Evolutionary conservation across 2,113 vertebrate species (phyloP).

Genomic region (Oxyura jamaicensis): DNA sequence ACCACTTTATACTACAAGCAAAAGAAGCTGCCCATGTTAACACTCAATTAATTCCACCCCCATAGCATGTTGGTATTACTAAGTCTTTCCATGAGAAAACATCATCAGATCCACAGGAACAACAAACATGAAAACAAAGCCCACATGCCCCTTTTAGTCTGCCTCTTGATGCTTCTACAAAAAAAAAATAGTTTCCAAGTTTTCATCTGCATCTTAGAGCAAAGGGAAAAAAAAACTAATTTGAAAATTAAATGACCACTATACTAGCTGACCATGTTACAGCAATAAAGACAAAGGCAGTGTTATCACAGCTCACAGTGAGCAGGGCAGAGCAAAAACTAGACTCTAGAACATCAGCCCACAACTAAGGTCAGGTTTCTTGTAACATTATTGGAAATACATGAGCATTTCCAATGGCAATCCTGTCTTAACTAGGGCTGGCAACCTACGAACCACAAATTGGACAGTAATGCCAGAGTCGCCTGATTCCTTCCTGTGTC

Average conservation of each 20-base stretch:
- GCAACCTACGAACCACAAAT: not conserved
- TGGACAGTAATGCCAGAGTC: not conserved
- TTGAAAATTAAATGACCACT: not conserved
- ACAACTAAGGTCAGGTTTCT: not conserved
- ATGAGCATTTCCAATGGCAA: not conserved
- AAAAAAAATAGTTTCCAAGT: not conserved
- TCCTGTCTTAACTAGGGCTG: not conserved
- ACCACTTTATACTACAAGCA: not conserved
- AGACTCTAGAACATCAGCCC: not conserved
- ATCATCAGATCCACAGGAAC: not conserved
- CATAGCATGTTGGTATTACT: not conserved
- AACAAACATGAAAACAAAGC: not conserved
- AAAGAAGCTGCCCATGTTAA: not conserved
- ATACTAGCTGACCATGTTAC: not conserved
- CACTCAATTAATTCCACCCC: not conserved
- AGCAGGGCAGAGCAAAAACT: not conserved
- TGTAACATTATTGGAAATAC: not conserved
- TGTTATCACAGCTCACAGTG: rapidly evolving
- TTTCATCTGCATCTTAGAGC: not conserved
- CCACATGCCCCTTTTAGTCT: not conserved
- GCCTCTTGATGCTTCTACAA: not conserved
- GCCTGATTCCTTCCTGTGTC: not conserved
- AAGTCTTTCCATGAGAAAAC: not conserved
- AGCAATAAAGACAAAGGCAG: not conserved
- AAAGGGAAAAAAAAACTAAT: not conserved